phyloP scores from a whole-genome alignment of 2,113 vertebrate species.

The Lagopus leucura region DNA sequence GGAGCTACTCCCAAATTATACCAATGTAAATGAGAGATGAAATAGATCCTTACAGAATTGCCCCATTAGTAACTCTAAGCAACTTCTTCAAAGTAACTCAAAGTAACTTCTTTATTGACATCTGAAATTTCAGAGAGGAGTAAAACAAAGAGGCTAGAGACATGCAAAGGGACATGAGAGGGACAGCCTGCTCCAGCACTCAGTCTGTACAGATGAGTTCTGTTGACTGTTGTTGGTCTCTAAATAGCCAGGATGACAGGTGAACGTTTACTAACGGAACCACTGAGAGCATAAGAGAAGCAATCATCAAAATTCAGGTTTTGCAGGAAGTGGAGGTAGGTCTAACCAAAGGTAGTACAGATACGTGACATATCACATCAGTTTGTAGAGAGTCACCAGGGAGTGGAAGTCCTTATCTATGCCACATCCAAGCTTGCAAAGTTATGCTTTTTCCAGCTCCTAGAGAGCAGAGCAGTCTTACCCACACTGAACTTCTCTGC shows the following conservation, averaged over 20 bases:
- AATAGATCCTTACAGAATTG: not conserved
- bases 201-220: not conserved
- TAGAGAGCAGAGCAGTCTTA: not conserved
- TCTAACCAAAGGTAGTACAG: not conserved
- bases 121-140: not conserved
- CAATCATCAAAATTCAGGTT: not conserved
- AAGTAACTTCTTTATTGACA: not conserved
- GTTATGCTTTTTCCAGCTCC: not conserved
- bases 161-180: not conserved
- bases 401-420: rapidly evolving
- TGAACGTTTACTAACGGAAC: not conserved
- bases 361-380: rapidly evolving
- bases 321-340: not conserved
- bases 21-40: not conserved
- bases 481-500: not conserved
- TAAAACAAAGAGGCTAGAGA: not conserved
- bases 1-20: not conserved
- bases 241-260: not conserved
- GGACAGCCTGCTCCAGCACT: not conserved
- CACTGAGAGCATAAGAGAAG: not conserved
- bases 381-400: not conserved
- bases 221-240: not conserved
- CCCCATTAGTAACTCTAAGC: not conserved
- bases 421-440: not conserved
- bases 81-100: not conserved